Evolutionary conservation across 2,888 invertebrate species (phyloP).

Genomic region (Orgyia antiqua): DNA sequence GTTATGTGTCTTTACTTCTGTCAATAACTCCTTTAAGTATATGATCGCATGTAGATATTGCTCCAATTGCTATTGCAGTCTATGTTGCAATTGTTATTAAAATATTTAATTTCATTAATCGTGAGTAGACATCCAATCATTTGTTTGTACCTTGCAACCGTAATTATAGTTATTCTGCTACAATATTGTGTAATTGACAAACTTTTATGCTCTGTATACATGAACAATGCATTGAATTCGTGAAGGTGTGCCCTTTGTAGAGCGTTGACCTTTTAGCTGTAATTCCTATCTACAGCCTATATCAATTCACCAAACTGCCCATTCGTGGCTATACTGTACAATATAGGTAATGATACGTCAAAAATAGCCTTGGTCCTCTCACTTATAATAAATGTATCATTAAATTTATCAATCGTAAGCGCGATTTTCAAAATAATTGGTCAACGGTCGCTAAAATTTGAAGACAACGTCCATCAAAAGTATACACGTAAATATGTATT

Average conservation of each 20-base stretch:
- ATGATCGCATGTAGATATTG: too few species aligned
- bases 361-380: slow-evolving; percentile 54
- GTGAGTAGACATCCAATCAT: background rate
- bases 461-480: too few species aligned
- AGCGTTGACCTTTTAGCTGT: slow-evolving; percentile 45
- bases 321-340: slow-evolving; percentile 41
- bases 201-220: slow-evolving; percentile 20
- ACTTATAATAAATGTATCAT: slow-evolving; percentile 48
- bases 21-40: too few species aligned
- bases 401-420: slow-evolving; percentile 42
- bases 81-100: too few species aligned
- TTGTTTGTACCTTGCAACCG: slow-evolving; percentile 1
- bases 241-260: slow-evolving; percentile 48
- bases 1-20: too few species aligned
- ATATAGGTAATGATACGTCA: slow-evolving; percentile 46
- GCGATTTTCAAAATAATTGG: slow-evolving; percentile 28
- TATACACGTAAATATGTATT: too few species aligned
- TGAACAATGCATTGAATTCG: slow-evolving; percentile 40
- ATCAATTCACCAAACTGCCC: slow-evolving; percentile 51
- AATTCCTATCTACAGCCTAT: slow-evolving; percentile 45
- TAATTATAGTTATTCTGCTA: slow-evolving; percentile 14
- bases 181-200: slow-evolving; percentile 18
- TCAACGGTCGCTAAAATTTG: too few species aligned
- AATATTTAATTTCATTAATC: too few species aligned
- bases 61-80: too few species aligned